Evolutionary conservation across 1,140 invertebrate species (phyloP), one percentile per base, ranked within the genome.

Genomic region (Lepidurus arcticus): DNA sequence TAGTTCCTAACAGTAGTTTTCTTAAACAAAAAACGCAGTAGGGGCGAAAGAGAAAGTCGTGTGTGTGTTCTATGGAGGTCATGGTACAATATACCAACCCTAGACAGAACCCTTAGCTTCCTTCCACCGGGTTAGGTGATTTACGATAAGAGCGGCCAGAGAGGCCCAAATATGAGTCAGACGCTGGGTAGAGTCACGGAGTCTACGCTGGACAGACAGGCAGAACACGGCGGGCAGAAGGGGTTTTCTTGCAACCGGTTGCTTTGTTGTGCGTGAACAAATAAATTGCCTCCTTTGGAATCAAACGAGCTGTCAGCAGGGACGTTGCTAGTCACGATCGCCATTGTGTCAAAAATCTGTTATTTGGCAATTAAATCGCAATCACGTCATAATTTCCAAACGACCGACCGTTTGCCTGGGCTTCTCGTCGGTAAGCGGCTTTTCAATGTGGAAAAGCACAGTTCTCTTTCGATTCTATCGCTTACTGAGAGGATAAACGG

Each of bases 281-380:
- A 21, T n/a, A 7, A 21, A 65, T 13, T 65, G n/a, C 21, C 16
- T 13, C 53, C 16, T n/a, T 65, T 65, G 53, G 21, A 65, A n/a
- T 13, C 53, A 21, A 65, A 65, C 8, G 8, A 65, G 53, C 53
- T 65, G 53, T 65, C 53, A 65, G 16, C 53, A 13, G 6, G 4
- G 53, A 16, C 21, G 53, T 65, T 65, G 53, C 53, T 21, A 65
- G 53, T 65, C 53, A 65, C 53, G 53, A 65, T n/a, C 21, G 16
- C 53, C 21, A 65, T 65, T 65, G 21, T 65, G 42, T 42, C 44
- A n/a, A n/a, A 0, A 16, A 43, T 26, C 8, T 7, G 26, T 42
- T 74, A n/a, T 42, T 77, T 77, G 44, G 10, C 45, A 13, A 11
- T n/a, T 44, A 42, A 77, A 44, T 78, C 34, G 53, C 13, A 65